Evolutionary conservation across 2,797 vertebrate genomes (phyloP).

Genomic region (Bradypodion pumilum): DNA sequence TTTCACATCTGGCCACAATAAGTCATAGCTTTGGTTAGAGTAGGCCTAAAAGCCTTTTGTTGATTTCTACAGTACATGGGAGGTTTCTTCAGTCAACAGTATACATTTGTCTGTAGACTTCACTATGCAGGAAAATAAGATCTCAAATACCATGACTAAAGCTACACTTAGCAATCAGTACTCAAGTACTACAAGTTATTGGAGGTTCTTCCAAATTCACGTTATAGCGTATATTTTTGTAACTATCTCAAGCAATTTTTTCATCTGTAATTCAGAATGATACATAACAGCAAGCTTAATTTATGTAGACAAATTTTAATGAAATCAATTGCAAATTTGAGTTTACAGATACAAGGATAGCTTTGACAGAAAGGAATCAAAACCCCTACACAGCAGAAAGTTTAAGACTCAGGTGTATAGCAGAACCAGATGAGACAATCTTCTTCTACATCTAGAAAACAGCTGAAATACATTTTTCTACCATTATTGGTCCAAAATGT

Average conservation of each 20-base stretch:
- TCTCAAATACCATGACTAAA: neutral
- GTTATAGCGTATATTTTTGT: too few relatives aligned
- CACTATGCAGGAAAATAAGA: neutral
- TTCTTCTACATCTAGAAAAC: slow-evolving; percentile 65
- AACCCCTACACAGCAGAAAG: slow-evolving; percentile 52
- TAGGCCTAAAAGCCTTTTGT: too few relatives aligned
- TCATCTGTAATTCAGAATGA: neutral
- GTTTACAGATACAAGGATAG: slow-evolving; percentile 50
- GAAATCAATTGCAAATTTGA: slow-evolving; percentile 39
- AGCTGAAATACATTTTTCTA: slow-evolving; percentile 62
- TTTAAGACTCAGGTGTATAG: slow-evolving; percentile 62
- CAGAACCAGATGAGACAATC: slow-evolving; percentile 56
- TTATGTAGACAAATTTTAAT: slow-evolving; percentile 67
- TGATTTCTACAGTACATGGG: too few relatives aligned
- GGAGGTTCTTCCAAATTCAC: neutral
- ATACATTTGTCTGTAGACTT: too few relatives aligned
- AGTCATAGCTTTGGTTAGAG: too few relatives aligned
- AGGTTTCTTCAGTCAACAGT: neutral
- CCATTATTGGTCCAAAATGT: slow-evolving; percentile 89
- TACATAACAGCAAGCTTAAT: neutral
- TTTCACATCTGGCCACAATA: too few relatives aligned
- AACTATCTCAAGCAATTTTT: too few relatives aligned
- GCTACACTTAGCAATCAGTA: too few relatives aligned
- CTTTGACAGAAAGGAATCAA: slow-evolving; percentile 41
- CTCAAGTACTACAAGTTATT: neutral